Evolutionary conservation across 2,113 vertebrate genomes (phyloP), one percentile per base, ranked within the genome.

Genomic region (Dasyurus viverrinus): DNA sequence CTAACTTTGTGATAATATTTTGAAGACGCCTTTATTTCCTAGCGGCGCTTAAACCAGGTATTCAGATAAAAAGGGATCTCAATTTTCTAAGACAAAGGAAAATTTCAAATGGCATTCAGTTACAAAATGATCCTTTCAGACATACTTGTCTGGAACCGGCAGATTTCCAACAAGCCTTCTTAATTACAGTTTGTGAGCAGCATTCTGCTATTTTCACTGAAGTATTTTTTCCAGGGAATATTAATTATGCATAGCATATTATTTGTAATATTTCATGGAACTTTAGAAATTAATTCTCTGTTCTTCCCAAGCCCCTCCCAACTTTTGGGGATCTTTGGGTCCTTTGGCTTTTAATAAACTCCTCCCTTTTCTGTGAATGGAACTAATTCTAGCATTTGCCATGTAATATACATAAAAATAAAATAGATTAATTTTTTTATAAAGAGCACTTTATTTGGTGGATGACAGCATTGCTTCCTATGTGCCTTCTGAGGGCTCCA

Each of bases 51-150:
- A 47, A 50, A 92, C 27, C n/a, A 26, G 46, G 94, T 94, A 93
- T 90, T 95, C 96, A 93, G n/a, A 84, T 91, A 90, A 95, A 90
- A 89, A 91, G 9, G 23, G 89, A n/a, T 55, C 93, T 96, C 89
- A 92, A 94, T 36, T 94, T 92, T 48, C 68, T 8, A 42, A 84
- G 68, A 84, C 68, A 84, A 84, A 84, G 42, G 68, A 84, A 42
- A 84, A 84, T 84, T 84, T 42, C 42, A 42, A 84, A 42, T 19
- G 23, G n/a, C 68, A 42, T 84, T 84, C 68, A 84, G 68, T 42
- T 84, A 84, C 68, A 84, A 84, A 84, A 30, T 92, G 22, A 93
- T 94, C 94, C 42, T 91, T 60, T 25, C 89, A 22, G 22, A 25
- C 24, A 25, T 23, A 22, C 92, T 94, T 94, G 68, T 84, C 42